phyloP scores from a whole-genome alignment of 1,140 invertebrate species.

The Drosophila nebulosa region DNA sequence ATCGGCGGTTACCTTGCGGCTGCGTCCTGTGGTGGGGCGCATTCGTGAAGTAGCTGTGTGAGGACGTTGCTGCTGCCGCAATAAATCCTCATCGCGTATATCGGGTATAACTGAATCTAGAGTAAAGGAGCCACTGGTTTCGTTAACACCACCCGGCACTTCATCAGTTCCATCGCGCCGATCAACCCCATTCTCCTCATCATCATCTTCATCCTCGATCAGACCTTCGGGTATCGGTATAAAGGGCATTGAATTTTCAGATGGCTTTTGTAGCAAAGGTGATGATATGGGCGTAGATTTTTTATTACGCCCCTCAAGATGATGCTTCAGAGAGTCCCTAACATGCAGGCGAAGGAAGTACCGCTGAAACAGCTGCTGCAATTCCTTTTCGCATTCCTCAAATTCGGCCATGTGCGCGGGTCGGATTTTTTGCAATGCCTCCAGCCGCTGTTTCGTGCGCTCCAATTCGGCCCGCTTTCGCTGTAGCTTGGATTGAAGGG shows the following conservation, averaged over 20 bases:
- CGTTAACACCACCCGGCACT: background rate
- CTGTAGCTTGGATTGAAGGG: constrained; percentile 95
- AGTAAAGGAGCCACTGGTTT: constrained; percentile 25
- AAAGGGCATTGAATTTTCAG: constrained; percentile 70
- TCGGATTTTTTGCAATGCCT: constrained; percentile 96
- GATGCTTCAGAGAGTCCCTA: constrained; percentile 83
- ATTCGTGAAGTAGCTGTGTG: constrained; percentile 65
- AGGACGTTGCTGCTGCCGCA: constrained; percentile 50
- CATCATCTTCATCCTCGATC: constrained; percentile 71
- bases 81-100: constrained; percentile 68
- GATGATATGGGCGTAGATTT: constrained; percentile 55
- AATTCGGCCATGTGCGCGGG: constrained; percentile 99
- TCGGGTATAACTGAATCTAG: constrained; percentile 69
- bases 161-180: constrained; percentile 18
- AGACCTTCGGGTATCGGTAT: constrained; percentile 77
- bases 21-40: constrained; percentile 72
- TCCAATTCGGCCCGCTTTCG: constrained; percentile 94
- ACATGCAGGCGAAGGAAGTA: constrained; percentile 95
- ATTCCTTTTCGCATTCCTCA: constrained; percentile 93
- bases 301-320: constrained; percentile 63
- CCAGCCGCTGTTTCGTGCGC: constrained; percentile 94
- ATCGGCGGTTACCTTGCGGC: constrained; percentile 29
- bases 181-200: constrained; percentile 46
- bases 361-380: constrained; percentile 91
- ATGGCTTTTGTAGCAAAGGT: constrained; percentile 64